Evolutionary conservation across 2,797 vertebrate species (phyloP).

Genomic region (Scarus forsteni): DNA sequence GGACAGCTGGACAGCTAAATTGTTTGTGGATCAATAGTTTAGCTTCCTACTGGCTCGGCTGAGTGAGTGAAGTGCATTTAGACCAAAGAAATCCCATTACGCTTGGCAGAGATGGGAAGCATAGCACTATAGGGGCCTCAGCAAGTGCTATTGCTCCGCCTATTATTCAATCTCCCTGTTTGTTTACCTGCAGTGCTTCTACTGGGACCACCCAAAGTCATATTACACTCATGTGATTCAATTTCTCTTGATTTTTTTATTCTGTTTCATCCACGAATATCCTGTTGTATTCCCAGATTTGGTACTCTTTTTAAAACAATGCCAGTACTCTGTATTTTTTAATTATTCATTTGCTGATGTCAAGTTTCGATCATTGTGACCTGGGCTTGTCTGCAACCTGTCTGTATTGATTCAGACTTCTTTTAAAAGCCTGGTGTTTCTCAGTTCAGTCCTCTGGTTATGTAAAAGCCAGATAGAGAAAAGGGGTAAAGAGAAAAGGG

Average conservation of each 20-base stretch:
- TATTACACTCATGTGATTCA: conserved; percentile 6
- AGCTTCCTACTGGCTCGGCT: conserved; percentile 72
- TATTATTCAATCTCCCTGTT: conserved; percentile 70
- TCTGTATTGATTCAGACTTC: conserved; percentile 63
- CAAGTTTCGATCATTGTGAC: conserved; percentile 46
- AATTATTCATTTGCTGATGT: conserved; percentile 16
- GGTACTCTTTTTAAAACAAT: conserved; percentile 12
- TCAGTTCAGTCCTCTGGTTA: conserved; percentile 40
- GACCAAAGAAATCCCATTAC: conserved; percentile 82
- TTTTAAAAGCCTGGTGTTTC: conserved; percentile 53
- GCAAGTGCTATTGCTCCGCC: conserved; percentile 50
- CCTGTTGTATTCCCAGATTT: neutral
- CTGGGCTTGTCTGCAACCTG: conserved; percentile 16
- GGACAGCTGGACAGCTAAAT: conserved; percentile 80
- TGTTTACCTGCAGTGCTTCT: conserved; percentile 63
- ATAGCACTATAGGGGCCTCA: conserved; percentile 60
- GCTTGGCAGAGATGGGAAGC: conserved; percentile 72
- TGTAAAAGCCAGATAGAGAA: conserved; percentile 37
- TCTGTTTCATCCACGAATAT: conserved; percentile 12
- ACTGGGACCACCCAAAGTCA: conserved; percentile 29
- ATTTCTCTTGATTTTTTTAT: conserved; percentile 13
- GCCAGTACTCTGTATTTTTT: conserved; percentile 13
- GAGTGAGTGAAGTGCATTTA: conserved; percentile 81
- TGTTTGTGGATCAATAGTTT: conserved; percentile 86
- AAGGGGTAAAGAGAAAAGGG: conserved; percentile 13